Evolutionary conservation across 2,797 vertebrate genomes (phyloP).

Genomic region (Protosalanx chinensis): DNA sequence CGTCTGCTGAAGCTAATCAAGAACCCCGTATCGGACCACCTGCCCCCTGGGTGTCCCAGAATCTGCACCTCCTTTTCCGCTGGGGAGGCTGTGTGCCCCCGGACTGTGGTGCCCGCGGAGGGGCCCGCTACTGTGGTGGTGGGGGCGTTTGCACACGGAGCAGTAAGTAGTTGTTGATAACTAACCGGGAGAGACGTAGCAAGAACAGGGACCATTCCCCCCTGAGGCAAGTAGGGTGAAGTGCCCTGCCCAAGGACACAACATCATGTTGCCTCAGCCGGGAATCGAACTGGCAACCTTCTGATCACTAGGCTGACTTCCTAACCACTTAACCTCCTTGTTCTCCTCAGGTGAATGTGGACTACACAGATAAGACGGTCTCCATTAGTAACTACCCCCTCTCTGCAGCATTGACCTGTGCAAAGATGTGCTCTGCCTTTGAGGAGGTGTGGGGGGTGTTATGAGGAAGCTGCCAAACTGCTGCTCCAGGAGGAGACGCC

Average conservation of each 20-base stretch:
- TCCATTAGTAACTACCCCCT: slow-evolving; percentile 98
- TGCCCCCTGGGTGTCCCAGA: slow-evolving; percentile 90
- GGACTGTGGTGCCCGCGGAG: slow-evolving; percentile 77
- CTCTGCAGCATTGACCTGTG: slow-evolving; percentile 91
- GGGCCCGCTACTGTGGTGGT: slow-evolving; percentile 87
- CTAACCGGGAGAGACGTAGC: no score
- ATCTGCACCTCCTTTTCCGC: slow-evolving; percentile 84
- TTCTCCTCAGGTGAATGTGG: slow-evolving; percentile 79
- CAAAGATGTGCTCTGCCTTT: slow-evolving; percentile 94
- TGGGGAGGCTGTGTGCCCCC: slow-evolving; percentile 70
- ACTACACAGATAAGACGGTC: slow-evolving; percentile 88
- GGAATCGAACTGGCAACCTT: no score
- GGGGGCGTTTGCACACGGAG: slow-evolving; percentile 93
- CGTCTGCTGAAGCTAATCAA: slow-evolving; percentile 90
- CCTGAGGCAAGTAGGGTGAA: no score
- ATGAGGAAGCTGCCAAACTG: slow-evolving; percentile 56
- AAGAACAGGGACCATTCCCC: no score
- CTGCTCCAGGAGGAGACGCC: slow-evolving; percentile 3
- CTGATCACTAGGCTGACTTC: no score
- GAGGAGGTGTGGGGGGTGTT: slow-evolving; percentile 92
- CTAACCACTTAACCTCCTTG: neutral
- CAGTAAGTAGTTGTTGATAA: slow-evolving; percentile 69
- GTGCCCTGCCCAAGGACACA: no score
- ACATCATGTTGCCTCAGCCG: no score
- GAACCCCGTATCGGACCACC: slow-evolving; percentile 91